These are phyloP conservation scores for Platysternon megacephalum DNA, from an alignment of 2,113 vertebrate genomes.

Conservation along the genomic window DNA sequence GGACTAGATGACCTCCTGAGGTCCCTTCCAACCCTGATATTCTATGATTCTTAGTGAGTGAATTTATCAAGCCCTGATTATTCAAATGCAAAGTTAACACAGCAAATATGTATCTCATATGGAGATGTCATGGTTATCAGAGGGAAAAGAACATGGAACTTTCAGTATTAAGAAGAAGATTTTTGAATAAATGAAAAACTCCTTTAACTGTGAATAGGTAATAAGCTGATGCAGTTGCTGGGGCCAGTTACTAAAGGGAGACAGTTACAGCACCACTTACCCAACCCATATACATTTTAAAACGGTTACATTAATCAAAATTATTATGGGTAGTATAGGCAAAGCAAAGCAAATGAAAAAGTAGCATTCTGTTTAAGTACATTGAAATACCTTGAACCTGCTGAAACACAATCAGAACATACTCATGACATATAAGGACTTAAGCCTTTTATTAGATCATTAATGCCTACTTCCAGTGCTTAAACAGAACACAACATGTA, in stretches of 20 bases:
- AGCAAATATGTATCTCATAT: not conserved
- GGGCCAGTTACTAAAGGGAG: too few relatives aligned
- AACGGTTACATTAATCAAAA: not conserved
- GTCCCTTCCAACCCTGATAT: too few relatives aligned
- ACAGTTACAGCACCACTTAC: not conserved
- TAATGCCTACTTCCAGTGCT: not conserved
- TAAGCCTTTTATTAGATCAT: slow-evolving; percentile 18
- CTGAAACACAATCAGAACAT: not conserved
- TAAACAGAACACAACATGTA: slow-evolving; percentile 51
- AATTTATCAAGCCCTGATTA: not conserved
- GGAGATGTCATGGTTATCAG: not conserved
- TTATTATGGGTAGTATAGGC: not conserved
- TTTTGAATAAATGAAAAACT: not conserved
- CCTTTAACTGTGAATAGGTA: not conserved
- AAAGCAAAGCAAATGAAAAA: not conserved
- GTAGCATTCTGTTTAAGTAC: not conserved
- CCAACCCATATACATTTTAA: not conserved
- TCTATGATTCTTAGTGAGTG: not conserved
- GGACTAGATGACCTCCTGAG: too few relatives aligned
- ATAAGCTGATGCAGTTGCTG: not conserved
- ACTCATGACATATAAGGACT: not conserved
- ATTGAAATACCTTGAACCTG: not conserved
- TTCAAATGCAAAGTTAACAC: not conserved
- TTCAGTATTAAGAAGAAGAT: slow-evolving; percentile 61
- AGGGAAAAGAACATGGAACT: slow-evolving; percentile 27